Conservation (phyloP, 2,113 vertebrate species). For the Fulica atra region DNA sequence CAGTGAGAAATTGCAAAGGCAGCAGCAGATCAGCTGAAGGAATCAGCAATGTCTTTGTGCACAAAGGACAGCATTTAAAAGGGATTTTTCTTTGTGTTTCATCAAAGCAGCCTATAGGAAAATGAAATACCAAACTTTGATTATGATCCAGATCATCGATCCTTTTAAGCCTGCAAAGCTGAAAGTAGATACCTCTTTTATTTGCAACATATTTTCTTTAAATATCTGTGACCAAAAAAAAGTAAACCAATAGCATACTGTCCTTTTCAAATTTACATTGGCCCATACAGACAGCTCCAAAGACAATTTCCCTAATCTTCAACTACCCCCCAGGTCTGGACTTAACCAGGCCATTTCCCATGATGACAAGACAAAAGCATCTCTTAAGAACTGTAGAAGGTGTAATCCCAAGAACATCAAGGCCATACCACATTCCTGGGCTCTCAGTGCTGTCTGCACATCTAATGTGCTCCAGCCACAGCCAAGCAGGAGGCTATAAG, state of each 20-base stretch:
- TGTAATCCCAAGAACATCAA: not conserved
- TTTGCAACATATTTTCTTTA: conserved; percentile 35
- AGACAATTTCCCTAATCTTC: conserved; percentile 11
- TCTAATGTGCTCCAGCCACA: conserved; percentile 12
- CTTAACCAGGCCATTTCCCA: not conserved
- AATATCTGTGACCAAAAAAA: conserved; percentile 17
- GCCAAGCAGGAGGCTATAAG: not conserved
- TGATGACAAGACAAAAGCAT: not conserved
- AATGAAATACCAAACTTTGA: not conserved
- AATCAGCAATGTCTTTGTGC: not conserved
- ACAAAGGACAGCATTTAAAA: not conserved
- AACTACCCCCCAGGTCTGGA: not conserved
- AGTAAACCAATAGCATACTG: not conserved
- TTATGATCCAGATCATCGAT: not conserved
- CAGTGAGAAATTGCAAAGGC: not conserved
- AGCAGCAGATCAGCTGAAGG: not conserved
- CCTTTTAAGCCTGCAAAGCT: conserved; percentile 19
- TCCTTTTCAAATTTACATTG: conserved; percentile 38
- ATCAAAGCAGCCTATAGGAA: conserved; percentile 5
- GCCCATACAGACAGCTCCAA: not conserved
- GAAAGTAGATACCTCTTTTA: conserved; percentile 22
- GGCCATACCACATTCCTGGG: not conserved
- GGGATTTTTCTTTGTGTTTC: not conserved
- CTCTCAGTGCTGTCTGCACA: not conserved
- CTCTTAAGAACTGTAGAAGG: not conserved